phyloP scores from a whole-genome alignment of 2,113 vertebrate species.

The Solenodon paradoxus region DNA sequence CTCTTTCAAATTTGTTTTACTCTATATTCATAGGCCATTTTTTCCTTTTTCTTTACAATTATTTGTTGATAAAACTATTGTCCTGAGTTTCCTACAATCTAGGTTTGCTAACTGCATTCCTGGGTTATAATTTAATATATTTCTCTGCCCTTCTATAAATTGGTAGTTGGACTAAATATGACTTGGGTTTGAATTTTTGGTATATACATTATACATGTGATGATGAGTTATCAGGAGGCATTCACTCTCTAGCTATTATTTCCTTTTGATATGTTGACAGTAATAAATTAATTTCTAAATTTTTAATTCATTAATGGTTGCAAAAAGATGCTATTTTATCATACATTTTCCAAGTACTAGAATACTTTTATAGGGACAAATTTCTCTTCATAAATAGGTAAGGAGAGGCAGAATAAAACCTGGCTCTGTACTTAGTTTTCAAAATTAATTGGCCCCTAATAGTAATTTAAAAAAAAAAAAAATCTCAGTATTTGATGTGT shows the following conservation, averaged over 20 bases:
- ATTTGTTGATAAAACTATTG: constrained; percentile 3
- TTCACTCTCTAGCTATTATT: neutral
- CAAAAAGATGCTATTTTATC: neutral
- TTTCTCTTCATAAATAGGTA: neutral
- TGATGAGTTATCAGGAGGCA: neutral
- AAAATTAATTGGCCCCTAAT: neutral
- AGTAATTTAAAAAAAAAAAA: no score
- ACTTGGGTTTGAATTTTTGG: constrained; percentile 16
- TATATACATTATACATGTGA: neutral
- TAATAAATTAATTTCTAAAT: neutral
- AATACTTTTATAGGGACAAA: constrained; percentile 4
- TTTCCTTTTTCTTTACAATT: neutral
- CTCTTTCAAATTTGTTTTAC: constrained; percentile 39
- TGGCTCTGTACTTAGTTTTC: neutral
- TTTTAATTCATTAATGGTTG: neutral
- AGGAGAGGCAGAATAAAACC: constrained; percentile 2
- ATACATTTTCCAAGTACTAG: neutral
- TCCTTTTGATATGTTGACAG: constrained; percentile 31
- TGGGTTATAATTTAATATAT: neutral
- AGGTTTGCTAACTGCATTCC: neutral
- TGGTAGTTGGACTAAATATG: neutral
- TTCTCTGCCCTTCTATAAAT: neutral
- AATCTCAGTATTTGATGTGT: neutral
- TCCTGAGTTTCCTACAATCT: neutral
- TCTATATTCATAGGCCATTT: neutral